Percentiles rank a stretch among this genome's conserved stretches.
These are phyloP conservation scores for Pristionchus entomophagus DNA, from an alignment of 2,888 invertebrate genomes.

Conservation along the genomic window DNA sequence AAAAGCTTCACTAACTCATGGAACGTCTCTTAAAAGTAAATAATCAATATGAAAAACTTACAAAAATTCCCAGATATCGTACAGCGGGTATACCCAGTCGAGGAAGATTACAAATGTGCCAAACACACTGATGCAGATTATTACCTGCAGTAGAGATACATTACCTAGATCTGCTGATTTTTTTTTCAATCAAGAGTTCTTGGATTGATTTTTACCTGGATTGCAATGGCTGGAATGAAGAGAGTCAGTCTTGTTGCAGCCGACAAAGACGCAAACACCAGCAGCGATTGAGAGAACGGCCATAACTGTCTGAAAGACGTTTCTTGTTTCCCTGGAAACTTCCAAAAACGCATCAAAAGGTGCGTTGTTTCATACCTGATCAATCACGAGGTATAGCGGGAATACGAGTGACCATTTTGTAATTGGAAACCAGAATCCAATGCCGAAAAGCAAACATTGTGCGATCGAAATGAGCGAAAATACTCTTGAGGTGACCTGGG, in stretches of 20 bases:
- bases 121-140: neutral
- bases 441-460: neutral
- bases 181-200: neutral
- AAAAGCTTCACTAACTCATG: no score
- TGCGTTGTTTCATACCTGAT: neutral
- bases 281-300: neutral
- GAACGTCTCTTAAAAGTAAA: no score
- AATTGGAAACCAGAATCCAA: conserved; percentile 11
- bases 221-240: neutral
- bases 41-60: no score
- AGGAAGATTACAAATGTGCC: neutral
- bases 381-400: neutral
- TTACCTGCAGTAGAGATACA: neutral
- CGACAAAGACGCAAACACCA: neutral
- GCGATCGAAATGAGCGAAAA: neutral
- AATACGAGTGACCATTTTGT: neutral
- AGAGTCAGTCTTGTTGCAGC: neutral
- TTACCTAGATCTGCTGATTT: no score
- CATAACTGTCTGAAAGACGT: neutral
- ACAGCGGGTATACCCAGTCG: neutral
- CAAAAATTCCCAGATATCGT: neutral
- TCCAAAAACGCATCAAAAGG: neutral
- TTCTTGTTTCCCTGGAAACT: no score
- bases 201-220: neutral
- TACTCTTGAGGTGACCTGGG: neutral